Conservation (phyloP, 2,888 invertebrate species). For the Eubasilissa splendida region DNA sequence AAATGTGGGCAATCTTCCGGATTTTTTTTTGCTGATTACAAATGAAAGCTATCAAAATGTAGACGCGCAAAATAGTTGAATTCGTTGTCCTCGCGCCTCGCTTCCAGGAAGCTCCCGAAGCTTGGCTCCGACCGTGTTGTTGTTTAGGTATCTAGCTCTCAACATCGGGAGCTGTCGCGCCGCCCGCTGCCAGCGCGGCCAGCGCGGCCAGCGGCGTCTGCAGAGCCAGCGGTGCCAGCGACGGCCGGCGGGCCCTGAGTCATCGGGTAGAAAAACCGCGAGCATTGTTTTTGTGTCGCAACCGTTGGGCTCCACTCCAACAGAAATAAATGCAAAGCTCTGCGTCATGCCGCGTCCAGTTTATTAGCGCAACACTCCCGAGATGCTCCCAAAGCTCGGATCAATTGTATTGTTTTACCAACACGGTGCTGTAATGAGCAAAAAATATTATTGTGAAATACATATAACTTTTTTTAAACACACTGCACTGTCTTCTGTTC, state of each 20-base stretch:
- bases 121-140: neutral
- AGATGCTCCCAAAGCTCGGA: neutral
- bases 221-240: neutral
- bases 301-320: constrained; percentile 48
- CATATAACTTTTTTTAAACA: no score
- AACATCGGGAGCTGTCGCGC: neutral
- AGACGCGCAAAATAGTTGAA: neutral
- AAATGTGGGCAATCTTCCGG: no score
- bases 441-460: no score
- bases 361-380: constrained; percentile 9
- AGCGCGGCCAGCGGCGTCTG: no score
- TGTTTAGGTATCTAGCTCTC: neutral
- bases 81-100: neutral
- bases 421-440: no score
- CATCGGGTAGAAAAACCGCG: constrained; percentile 46
- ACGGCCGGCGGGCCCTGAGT: constrained; percentile 26
- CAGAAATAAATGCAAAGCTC: constrained; percentile 42
- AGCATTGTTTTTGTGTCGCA: constrained; percentile 50
- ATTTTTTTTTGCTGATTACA: no score
- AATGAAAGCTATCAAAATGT: no score
- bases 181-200: no score
- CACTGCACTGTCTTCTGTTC: no score
- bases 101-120: neutral
- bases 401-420: no score
- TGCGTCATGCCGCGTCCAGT: neutral